These are phyloP conservation scores for Griposia aprilina DNA, from an alignment of 2,888 invertebrate genomes.

Conservation along the genomic window DNA sequence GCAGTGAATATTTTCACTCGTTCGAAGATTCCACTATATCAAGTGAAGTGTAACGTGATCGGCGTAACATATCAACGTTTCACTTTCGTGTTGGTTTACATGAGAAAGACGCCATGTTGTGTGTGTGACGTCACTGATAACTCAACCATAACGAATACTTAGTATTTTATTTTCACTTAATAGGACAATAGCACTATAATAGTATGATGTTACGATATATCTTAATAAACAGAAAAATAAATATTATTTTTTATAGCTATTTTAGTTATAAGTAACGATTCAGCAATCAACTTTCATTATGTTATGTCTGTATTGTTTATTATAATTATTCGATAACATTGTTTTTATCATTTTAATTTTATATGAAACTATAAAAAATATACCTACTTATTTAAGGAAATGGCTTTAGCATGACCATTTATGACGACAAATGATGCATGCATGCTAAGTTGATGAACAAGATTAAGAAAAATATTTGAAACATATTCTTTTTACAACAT, in stretches of 20 bases:
- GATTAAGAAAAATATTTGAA: background rate
- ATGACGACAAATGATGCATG: background rate
- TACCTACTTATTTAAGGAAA: background rate
- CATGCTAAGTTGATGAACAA: background rate
- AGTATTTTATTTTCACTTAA: slow-evolving; percentile 5
- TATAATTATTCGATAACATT: slow-evolving; percentile 9
- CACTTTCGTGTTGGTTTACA: slow-evolving; percentile 56
- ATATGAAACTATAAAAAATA: background rate
- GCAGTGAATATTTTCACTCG: slow-evolving; percentile 25
- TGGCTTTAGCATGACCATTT: background rate
- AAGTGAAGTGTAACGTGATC: slow-evolving; percentile 55
- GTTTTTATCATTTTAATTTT: background rate
- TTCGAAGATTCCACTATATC: slow-evolving; percentile 44
- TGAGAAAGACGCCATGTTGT: slow-evolving; percentile 45
- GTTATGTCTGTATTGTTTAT: slow-evolving; percentile 5
- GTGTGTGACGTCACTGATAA: slow-evolving; percentile 49
- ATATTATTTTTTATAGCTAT: slow-evolving; percentile 6
- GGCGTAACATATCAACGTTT: slow-evolving; percentile 53
- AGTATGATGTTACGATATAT: background rate
- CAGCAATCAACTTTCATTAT: slow-evolving; percentile 7
- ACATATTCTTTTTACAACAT: background rate
- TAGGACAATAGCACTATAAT: slow-evolving; percentile 1
- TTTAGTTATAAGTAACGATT: slow-evolving; percentile 4
- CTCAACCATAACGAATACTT: slow-evolving; percentile 36
- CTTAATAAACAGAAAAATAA: background rate